phyloP scores from a whole-genome alignment of 2,797 vertebrate species.

The Macropus fuliginosus region DNA sequence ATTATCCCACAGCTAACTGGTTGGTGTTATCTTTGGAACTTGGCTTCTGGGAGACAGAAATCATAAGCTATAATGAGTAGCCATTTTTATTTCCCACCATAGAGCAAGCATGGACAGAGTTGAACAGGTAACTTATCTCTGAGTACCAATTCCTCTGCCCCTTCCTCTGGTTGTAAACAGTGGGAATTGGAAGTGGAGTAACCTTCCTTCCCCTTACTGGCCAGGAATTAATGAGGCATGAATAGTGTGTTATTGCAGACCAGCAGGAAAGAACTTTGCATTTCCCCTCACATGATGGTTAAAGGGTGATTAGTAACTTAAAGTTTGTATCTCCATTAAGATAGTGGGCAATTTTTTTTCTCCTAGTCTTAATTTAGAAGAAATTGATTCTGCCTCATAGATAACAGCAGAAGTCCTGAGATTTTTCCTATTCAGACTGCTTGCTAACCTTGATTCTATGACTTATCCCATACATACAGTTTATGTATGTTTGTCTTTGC shows the following conservation, averaged over 20 bases:
- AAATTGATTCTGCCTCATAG: not conserved
- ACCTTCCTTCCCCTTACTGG: not conserved
- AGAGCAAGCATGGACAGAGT: not conserved
- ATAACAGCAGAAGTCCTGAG: not conserved
- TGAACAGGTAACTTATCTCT: not conserved
- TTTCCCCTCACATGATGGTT: not conserved
- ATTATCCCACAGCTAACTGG: not conserved
- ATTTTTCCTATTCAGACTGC: not conserved
- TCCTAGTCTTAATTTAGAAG: not conserved
- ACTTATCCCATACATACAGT: not conserved
- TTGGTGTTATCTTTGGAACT: not conserved
- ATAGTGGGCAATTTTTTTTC: not conserved
- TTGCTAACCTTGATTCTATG: not conserved
- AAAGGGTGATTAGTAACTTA: not conserved
- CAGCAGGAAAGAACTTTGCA: not conserved
- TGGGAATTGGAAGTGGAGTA: not conserved
- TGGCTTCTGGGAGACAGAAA: not conserved
- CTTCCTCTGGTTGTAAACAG: not conserved
- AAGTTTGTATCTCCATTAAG: not conserved
- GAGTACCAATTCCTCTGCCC: not conserved
- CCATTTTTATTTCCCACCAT: not conserved
- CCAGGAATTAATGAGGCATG: not conserved
- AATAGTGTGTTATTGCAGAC: not conserved
- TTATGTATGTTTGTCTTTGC: not conserved
- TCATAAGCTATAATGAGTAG: not conserved